Conservation (phyloP, 2,888 invertebrate genomes). For the Steinernema hermaphroditum region DNA sequence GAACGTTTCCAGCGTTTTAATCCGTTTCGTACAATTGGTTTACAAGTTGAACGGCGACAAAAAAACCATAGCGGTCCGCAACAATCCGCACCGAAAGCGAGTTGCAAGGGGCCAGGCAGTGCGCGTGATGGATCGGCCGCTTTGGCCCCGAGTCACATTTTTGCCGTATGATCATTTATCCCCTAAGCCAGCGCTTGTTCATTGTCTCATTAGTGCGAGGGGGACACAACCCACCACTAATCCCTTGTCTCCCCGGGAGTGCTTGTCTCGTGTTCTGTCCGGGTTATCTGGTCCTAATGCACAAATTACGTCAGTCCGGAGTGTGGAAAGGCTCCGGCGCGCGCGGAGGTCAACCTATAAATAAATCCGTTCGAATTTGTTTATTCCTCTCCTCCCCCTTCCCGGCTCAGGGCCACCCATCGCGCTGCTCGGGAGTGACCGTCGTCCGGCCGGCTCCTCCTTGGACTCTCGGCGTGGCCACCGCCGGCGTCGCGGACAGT, state of each 20-base stretch:
- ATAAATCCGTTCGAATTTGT: constrained; percentile 23
- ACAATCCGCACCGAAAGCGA: neutral
- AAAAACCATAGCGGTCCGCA: neutral
- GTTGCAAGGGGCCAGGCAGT: neutral
- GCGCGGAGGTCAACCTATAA: constrained; percentile 22
- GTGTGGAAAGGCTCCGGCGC: constrained; percentile 2
- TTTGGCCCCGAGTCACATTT: neutral
- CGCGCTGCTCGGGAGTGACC: constrained; percentile 2
- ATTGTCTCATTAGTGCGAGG: constrained; percentile 27
- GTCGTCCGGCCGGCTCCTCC: constrained; percentile 9
- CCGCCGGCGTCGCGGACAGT: constrained; percentile 11
- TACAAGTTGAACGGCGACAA: neutral
- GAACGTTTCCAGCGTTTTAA: constrained; percentile 26
- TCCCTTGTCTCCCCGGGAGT: constrained; percentile 10
- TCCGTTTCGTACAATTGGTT: constrained; percentile 24
- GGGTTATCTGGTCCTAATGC: constrained; percentile 29
- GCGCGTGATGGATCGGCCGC: constrained; percentile 25
- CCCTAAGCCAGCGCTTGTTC: constrained; percentile 1
- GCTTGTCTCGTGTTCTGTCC: neutral
- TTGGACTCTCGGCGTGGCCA: constrained; percentile 1
- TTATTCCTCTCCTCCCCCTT: constrained; percentile 25
- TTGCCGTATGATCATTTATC: constrained; percentile 26
- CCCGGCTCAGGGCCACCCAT: constrained; percentile 23
- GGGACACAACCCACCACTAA: constrained; percentile 14
- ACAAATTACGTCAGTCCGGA: constrained; percentile 22